phyloP scores from a whole-genome alignment of 2,888 invertebrate genomes.

The Polydrusus pterygomalis region DNA sequence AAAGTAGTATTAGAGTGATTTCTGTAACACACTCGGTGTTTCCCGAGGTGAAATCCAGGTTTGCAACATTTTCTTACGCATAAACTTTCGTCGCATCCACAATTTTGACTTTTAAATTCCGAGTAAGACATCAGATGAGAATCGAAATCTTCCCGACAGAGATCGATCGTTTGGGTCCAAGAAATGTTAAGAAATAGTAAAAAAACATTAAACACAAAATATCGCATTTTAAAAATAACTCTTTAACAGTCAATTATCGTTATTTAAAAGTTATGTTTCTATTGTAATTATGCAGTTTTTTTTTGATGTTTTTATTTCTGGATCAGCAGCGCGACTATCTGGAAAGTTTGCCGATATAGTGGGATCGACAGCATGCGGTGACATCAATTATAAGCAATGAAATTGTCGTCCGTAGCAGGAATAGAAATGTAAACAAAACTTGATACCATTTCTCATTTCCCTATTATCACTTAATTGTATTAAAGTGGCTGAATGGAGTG shows the following conservation, averaged over 20 bases:
- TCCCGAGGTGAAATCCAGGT: constrained; percentile 52
- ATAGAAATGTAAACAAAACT: constrained; percentile 4
- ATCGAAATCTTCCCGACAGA: constrained; percentile 18
- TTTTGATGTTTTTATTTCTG: not conserved
- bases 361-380: not conserved
- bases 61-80: constrained; percentile 61
- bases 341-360: not conserved
- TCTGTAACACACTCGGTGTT: constrained; percentile 43
- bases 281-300: not conserved
- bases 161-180: constrained; percentile 9
- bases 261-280: not conserved
- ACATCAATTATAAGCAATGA: constrained; percentile 23
- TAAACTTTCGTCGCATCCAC: constrained; percentile 52
- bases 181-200: not conserved
- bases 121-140: constrained; percentile 44
- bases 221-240: not conserved
- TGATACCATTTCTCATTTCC: not conserved
- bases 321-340: not conserved
- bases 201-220: not conserved
- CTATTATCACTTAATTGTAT: constrained; percentile 12
- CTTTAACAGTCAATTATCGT: not conserved
- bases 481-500: not conserved
- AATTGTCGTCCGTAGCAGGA: not conserved
- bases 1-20: constrained; percentile 32
- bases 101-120: constrained; percentile 39